Evolutionary conservation across 2,797 vertebrate species (phyloP).

Genomic region (Todus mexicanus): DNA sequence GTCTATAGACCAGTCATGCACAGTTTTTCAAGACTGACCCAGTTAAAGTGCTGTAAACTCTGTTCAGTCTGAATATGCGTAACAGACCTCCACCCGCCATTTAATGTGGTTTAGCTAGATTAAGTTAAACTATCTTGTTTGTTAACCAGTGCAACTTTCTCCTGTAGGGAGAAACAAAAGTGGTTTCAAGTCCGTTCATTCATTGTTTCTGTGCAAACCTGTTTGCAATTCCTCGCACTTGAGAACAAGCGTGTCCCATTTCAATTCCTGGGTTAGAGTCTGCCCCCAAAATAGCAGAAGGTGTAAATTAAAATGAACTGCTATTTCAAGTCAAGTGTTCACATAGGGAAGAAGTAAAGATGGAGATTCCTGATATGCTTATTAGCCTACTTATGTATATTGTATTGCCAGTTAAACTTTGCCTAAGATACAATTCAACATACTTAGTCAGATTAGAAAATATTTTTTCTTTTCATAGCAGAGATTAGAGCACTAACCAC

Average conservation of each 20-base stretch:
- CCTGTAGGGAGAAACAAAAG: background rate
- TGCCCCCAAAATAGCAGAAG: background rate
- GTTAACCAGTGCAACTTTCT: background rate
- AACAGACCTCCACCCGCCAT: background rate
- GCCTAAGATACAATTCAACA: constrained; percentile 52
- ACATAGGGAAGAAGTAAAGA: constrained; percentile 26
- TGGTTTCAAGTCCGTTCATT: background rate
- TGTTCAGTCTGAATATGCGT: background rate
- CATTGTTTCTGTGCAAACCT: background rate
- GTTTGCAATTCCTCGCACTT: background rate
- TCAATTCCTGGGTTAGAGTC: background rate
- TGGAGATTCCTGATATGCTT: constrained; percentile 49
- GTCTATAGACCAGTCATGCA: background rate
- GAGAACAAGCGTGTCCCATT: background rate
- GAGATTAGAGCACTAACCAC: constrained; percentile 59
- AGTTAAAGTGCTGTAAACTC: background rate
- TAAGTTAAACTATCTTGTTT: background rate
- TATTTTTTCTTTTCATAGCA: constrained; percentile 63
- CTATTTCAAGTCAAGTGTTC: constrained; percentile 24
- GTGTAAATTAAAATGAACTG: constrained; percentile 28
- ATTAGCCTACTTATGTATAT: constrained; percentile 52
- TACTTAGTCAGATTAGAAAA: constrained; percentile 62
- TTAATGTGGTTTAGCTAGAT: background rate
- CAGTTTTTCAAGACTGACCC: background rate
- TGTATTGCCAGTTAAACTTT: constrained; percentile 62